Conservation (phyloP, 2,113 vertebrate genomes). For the Centropus bengalensis region DNA sequence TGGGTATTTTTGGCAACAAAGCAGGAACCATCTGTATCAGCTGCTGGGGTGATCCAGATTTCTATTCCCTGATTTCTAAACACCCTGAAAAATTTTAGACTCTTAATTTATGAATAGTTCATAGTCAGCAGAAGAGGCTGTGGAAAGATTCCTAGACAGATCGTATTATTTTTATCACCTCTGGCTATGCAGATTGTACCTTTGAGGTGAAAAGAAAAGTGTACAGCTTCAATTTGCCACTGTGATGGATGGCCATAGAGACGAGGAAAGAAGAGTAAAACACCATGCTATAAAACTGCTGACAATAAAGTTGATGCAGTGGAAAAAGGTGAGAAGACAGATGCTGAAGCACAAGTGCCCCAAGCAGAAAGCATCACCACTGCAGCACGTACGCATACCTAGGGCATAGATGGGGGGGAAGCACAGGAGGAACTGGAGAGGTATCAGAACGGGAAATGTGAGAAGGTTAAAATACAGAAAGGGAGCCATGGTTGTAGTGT, state of each 20-base stretch:
- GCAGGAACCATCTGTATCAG: background rate
- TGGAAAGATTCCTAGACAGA: background rate
- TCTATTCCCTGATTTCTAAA: background rate
- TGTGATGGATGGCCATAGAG: background rate
- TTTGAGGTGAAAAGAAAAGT: conserved; percentile 5
- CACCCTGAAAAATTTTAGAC: background rate
- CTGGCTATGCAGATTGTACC: background rate
- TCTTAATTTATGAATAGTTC: background rate
- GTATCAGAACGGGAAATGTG: background rate
- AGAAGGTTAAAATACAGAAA: background rate
- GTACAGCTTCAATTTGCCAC: conserved; percentile 9
- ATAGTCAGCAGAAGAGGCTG: background rate
- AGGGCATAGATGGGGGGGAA: background rate
- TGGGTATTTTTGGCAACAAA: background rate
- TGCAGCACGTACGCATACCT: background rate
- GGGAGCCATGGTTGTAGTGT: background rate
- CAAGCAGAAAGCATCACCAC: background rate
- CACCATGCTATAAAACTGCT: background rate
- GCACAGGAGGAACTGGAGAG: background rate
- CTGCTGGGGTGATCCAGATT: background rate
- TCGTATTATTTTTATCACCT: background rate
- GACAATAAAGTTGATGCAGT: background rate
- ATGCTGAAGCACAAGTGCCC: background rate
- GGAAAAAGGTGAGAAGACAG: conserved; percentile 7
- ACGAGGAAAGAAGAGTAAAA: conserved; percentile 7